Base-by-base conservation (phyloP, 1,140 invertebrate genomes). In the Drosophila obscura region DNA sequence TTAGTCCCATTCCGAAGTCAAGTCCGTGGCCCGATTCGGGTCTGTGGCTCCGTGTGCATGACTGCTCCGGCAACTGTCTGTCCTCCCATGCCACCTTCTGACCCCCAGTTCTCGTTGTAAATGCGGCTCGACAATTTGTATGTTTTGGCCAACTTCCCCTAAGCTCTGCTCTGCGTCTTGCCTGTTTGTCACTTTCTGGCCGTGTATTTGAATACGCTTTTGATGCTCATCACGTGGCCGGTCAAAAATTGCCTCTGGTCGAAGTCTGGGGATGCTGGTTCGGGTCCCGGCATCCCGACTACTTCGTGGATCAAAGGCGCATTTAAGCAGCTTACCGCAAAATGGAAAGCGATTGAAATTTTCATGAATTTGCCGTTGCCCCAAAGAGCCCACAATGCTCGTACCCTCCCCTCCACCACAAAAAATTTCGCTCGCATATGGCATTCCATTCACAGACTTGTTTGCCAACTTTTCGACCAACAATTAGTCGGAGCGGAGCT, bases 331-430 rank as follows among this genome's bases (percentile, higher is more conserved):
- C 78, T 85, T 87, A 85, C 49, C 45, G 19, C 46, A 77, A 76
- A 82, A 78, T 78, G 80, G 46, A 82, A 78, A 72, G 55, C 74
- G 62, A 81, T 85, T 85, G 81, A 87, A 85, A 81, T 59, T 87
- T 78, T 57, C 60, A 60, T 77, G 73, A 74, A 75, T 63, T 51
- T 59, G 0, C 15, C 41, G 57, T 51, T 52, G 56, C 7, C 35
- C 35, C 43, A 76, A 31, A 66, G 49, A 35, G 48, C 5, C 49
- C 41, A 61, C 56, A 64, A 39, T 26, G 16, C 46, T n/a, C 22
- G 9, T 19, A n/a, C 15, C 46, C 15, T 45, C 35, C 48, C 22
- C 64, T 26, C 35, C 31, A 44, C 31, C 48, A 41, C 16, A n/a
- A 26, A 49, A 52, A 24, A 24, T 24, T 43, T 31, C 24, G 11